Percentiles rank a stretch among this genome's conserved stretches.
Conservation (phyloP, 2,797 vertebrate genomes). For the Antrozous pallidus region DNA sequence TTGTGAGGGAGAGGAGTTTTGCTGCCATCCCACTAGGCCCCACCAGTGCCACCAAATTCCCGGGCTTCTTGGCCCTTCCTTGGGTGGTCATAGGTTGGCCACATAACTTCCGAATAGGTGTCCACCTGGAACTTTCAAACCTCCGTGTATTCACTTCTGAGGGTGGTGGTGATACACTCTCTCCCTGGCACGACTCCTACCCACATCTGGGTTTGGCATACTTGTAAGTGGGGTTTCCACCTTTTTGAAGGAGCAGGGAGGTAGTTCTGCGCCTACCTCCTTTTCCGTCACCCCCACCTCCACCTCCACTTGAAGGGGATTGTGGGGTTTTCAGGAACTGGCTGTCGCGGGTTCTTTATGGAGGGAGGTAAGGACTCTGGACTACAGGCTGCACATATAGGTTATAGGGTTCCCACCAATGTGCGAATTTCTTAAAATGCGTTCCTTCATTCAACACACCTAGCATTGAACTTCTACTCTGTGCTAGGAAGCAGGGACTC, state of each 20-base stretch:
- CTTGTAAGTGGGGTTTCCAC: neutral
- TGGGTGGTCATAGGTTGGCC: neutral
- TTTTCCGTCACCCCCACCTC: neutral
- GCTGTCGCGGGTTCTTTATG: neutral
- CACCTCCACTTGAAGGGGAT: neutral
- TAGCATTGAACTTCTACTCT: neutral
- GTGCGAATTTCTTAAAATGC: neutral
- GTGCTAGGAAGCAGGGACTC: neutral
- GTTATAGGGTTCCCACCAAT: neutral
- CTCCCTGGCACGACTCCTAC: neutral
- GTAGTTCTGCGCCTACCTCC: neutral
- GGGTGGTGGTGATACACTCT: neutral
- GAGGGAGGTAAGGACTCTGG: neutral
- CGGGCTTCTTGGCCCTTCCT: neutral
- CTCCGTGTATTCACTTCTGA: neutral
- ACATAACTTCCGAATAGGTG: neutral
- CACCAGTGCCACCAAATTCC: neutral
- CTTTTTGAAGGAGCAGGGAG: neutral
- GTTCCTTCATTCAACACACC: constrained; percentile 38
- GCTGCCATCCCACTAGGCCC: neutral
- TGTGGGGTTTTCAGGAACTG: neutral
- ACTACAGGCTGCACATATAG: neutral
- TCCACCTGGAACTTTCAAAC: neutral
- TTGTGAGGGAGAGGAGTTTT: neutral
- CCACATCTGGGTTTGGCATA: neutral